Evolutionary conservation across 2,113 vertebrate species (phyloP).

Genomic region (Podilymbus podiceps): DNA sequence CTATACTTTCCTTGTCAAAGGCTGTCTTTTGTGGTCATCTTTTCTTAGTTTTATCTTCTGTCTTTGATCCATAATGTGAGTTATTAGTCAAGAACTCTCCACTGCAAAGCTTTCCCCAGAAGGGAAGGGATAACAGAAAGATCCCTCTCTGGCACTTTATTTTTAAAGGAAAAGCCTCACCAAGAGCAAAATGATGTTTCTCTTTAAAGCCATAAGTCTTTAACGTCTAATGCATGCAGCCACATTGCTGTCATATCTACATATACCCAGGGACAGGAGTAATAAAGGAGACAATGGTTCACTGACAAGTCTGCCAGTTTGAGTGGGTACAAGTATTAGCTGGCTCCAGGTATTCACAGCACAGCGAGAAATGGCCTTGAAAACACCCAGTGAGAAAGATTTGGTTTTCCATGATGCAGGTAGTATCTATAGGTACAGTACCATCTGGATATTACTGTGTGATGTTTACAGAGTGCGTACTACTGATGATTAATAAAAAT

Average conservation of each 20-base stretch:
- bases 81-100: not conserved
- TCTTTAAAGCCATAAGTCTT: not conserved
- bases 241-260: not conserved
- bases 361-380: not conserved
- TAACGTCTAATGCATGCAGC: not conserved
- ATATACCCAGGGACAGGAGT: not conserved
- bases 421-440: not conserved
- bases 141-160: not conserved
- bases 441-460: not conserved
- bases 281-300: not conserved
- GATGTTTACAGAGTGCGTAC: not conserved
- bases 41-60: not conserved
- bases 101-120: not conserved
- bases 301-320: not conserved
- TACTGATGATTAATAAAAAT: not conserved
- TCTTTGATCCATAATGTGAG: not conserved
- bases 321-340: not conserved
- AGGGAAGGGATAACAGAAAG: not conserved
- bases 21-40: not conserved
- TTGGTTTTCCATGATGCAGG: not conserved
- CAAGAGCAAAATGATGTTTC: not conserved
- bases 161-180: not conserved
- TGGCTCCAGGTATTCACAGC: not conserved
- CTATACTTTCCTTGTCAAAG: not conserved
- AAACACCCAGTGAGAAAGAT: not conserved